Base-by-base conservation (phyloP, 2,113 vertebrate species). In the Seriola rivoliana region DNA sequence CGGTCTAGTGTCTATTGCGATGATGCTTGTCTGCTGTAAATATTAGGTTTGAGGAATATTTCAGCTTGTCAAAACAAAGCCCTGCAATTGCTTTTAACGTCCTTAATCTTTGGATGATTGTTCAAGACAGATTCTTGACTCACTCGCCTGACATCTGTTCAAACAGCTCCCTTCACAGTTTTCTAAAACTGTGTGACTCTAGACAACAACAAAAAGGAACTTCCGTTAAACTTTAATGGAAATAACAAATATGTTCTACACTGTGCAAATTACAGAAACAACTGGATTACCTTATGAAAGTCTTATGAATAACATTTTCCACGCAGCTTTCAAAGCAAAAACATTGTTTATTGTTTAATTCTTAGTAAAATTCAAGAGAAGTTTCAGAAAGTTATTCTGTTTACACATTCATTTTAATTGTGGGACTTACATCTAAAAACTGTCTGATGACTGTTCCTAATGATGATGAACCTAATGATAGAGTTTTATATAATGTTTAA, bases 61-160 rank as follows among this genome's bases (percentile, higher is more conserved):
- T 95, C 86, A 91, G 76, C 92, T 91, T 95, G 95, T 95, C 95
- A 94, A 95, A 95, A 94, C 94, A 95, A 93, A 94, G 85, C 75
- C 81, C 75, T 65, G 87, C 85, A 81, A 93, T 91, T 90, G 92
- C 94, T 94, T 94, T 94, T 95, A 95, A 93, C 88, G 10, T 93
- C 80, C 89, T 92, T 94, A 93, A 95, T 95, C 91, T 94, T 90
- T 86, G 84, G 87, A 82, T 89, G 92, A 94, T 91, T 89, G 92
- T 93, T 93, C 84, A 83, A 90, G 92, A 91, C 80, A 90, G 90
- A 93, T 93, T 94, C 85, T 84, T 93, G 87, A 94, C 88, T 92
- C 87, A 81, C 75, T 91, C 89, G 81, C 75, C 65, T 63, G 77
- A 75, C 90, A 93, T 94, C 90, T 95, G 92, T 85, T 89, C 88